Base-by-base conservation (phyloP, 2,797 vertebrate species). In the Catamblyrhynchus diadema region DNA sequence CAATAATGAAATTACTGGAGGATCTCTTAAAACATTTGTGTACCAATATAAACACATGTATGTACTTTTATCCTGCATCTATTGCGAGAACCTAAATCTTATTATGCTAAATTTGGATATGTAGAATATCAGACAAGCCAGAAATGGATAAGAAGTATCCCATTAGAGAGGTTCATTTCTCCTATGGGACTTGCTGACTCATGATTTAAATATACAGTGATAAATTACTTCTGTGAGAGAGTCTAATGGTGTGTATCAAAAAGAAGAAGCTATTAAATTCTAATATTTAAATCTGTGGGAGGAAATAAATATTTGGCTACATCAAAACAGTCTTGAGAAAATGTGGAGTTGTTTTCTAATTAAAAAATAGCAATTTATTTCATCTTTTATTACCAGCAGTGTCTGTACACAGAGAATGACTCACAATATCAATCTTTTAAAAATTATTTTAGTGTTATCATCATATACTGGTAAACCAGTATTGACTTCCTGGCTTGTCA, bases 101-200 rank as follows among this genome's bases (percentile, higher is more conserved):
- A 88, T 22, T 64, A 45, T 42, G 30, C 27, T 81, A 90, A 61
- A 86, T 62, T 70, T 47, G 28, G 23, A 56, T 62, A 79, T 62
- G 69, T 0, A 69, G 61, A 74, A 70, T 88, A 75, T 64, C 28
- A 88, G 28, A 84, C 14, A 72, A 74, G n/a, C 6, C 53, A 61
- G 53, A 91, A 90, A 70, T 23, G 4, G 20, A 25, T n/a, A 92
- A 0, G 1, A 83, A 48, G 5, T 56, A 62, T 62, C 51, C 70
- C 32, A 66, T 72, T 18, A 88, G 21, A 92, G 51, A 88, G 21
- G 53, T 50, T 82, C 19, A 54, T 74, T 93, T 82, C 39, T 87
- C 78, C 92, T 41, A 14, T 65, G 57, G 53, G 74, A 85, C 42
- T 82, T 91, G 70, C 80, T 92, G 86, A 95, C 25, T 95, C 86